Percentiles rank a stretch among this genome's conserved stretches.
Conservation (phyloP, 2,797 vertebrate species). For the Champsocephalus esox region DNA sequence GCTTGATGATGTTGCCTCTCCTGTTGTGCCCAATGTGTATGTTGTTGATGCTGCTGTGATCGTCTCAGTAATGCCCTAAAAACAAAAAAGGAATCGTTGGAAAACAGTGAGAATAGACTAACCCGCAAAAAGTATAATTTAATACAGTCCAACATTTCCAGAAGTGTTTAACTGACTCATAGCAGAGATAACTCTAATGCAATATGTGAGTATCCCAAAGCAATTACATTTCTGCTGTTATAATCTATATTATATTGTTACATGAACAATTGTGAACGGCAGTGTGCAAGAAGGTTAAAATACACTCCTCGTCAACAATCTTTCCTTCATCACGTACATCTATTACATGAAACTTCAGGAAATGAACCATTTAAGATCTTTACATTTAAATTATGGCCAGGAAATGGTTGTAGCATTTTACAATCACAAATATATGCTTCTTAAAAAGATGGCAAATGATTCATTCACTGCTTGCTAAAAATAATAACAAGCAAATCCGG, state of each 20-base stretch:
- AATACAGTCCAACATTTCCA: background rate
- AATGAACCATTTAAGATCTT: background rate
- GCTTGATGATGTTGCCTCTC: background rate
- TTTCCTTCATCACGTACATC: background rate
- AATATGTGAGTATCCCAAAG: background rate
- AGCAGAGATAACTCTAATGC: background rate
- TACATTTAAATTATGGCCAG: conserved; percentile 13
- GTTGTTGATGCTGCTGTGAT: accelerated
- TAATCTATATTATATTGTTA: background rate
- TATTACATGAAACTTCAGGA: background rate
- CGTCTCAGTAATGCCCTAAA: conserved; percentile 38
- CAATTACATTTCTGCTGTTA: conserved; percentile 2
- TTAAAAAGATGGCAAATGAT: background rate
- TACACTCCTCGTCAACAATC: background rate
- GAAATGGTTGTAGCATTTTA: background rate
- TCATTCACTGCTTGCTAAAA: background rate
- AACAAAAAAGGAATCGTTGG: conserved; percentile 11
- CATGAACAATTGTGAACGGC: background rate
- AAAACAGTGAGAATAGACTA: background rate
- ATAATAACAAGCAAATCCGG: background rate
- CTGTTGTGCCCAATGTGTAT: no score
- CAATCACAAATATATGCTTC: no score
- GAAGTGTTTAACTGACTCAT: background rate
- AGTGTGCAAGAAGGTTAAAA: background rate
- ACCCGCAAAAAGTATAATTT: background rate